Conservation (phyloP, 2,113 vertebrate species). For the Neogale vison region DNA sequence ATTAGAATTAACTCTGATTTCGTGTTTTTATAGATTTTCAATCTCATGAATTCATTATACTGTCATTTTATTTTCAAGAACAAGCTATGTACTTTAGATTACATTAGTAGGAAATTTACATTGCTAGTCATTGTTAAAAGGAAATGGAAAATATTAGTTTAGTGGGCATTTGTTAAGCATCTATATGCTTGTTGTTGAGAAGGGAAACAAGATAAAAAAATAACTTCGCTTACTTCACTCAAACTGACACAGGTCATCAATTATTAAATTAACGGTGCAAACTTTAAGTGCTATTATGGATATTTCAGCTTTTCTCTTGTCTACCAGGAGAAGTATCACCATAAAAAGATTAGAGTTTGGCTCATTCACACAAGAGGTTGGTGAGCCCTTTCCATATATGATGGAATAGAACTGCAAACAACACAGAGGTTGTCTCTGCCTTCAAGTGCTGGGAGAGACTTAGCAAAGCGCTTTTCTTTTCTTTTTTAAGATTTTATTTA, state of each 20-base stretch:
- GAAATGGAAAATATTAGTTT: background rate
- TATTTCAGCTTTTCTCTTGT: background rate
- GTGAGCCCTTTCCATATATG: background rate
- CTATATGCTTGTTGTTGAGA: background rate
- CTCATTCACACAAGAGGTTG: background rate
- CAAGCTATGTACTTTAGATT: background rate
- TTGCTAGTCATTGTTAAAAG: background rate
- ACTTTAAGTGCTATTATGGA: background rate
- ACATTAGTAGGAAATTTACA: background rate
- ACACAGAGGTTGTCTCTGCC: background rate
- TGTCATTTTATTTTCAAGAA: constrained; percentile 3
- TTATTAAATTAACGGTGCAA: background rate
- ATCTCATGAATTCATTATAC: background rate
- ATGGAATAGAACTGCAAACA: background rate
- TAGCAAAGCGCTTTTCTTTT: background rate
- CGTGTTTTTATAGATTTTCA: background rate
- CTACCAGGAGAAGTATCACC: background rate
- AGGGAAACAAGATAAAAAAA: background rate
- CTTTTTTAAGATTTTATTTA: too few relatives aligned
- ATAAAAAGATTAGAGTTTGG: background rate
- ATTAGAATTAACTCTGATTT: constrained; percentile 3
- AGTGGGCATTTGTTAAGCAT: background rate
- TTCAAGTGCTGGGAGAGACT: background rate
- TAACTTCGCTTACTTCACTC: background rate
- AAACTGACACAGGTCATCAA: background rate